These are phyloP conservation scores for Heterotilapia buettikoferi DNA, from an alignment of 2,113 vertebrate genomes.

Conservation along the genomic window DNA sequence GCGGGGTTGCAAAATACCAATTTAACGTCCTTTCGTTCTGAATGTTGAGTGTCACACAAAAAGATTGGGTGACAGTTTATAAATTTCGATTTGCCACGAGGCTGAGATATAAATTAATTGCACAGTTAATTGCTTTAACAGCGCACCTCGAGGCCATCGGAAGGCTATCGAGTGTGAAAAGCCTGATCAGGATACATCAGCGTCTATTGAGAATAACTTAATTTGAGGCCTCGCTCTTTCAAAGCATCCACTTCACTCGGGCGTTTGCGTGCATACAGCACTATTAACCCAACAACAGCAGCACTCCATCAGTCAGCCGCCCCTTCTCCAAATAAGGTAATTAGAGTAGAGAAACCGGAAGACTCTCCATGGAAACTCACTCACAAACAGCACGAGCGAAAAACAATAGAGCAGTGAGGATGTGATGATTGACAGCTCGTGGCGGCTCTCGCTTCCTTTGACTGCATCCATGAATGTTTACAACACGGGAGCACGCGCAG, in stretches of 20 bases:
- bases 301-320: not conserved
- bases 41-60: not conserved
- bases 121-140: not conserved
- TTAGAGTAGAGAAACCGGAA: slow-evolving; percentile 30
- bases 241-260: not conserved
- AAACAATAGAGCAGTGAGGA: slow-evolving; percentile 38
- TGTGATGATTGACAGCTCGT: slow-evolving; percentile 48
- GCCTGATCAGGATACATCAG: not conserved
- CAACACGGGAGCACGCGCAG: not conserved
- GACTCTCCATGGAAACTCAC: slow-evolving; percentile 51
- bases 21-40: not conserved
- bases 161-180: not conserved
- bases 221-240: not conserved
- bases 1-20: not conserved
- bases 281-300: not conserved
- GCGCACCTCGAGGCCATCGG: not conserved
- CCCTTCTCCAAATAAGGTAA: slow-evolving; percentile 39
- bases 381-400: slow-evolving; percentile 36
- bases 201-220: not conserved
- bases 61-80: not conserved
- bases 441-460: not conserved
- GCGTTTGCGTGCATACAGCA: not conserved
- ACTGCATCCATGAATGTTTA: not conserved
- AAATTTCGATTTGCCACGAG: not conserved
- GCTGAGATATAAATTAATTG: not conserved